These are phyloP conservation scores for Urocolius indicus DNA, from an alignment of 2,113 vertebrate species.

Conservation along the genomic window DNA sequence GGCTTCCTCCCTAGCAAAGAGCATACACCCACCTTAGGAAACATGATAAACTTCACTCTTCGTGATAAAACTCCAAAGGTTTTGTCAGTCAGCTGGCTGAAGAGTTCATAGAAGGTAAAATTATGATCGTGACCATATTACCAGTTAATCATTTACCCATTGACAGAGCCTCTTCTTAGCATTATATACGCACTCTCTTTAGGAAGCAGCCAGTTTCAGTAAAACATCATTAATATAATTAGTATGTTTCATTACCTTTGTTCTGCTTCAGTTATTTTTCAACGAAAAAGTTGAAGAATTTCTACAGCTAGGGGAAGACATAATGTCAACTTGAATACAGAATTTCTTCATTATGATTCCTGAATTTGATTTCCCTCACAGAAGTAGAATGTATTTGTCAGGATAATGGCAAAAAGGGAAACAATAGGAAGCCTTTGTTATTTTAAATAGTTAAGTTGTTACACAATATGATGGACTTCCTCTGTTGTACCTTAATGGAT, in stretches of 20 bases:
- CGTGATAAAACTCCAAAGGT: neutral
- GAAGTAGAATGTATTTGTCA: slow-evolving; percentile 57
- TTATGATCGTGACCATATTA: slow-evolving; percentile 41
- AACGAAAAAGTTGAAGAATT: slow-evolving; percentile 63
- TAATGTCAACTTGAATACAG: slow-evolving; percentile 51
- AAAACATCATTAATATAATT: slow-evolving; percentile 83
- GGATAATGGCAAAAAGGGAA: slow-evolving; percentile 72
- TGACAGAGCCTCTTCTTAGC: slow-evolving; percentile 52
- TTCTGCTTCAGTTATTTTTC: slow-evolving; percentile 74
- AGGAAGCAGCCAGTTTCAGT: slow-evolving; percentile 73
- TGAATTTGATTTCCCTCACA: slow-evolving; percentile 58
- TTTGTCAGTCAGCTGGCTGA: slow-evolving; percentile 32
- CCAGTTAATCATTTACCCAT: slow-evolving; percentile 45
- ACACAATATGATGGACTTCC: slow-evolving; percentile 87
- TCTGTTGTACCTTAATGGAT: slow-evolving; percentile 87
- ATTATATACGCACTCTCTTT: slow-evolving; percentile 55
- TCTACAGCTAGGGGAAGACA: slow-evolving; percentile 61
- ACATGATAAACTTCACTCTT: neutral
- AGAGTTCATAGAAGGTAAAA: slow-evolving; percentile 53
- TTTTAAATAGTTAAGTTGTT: slow-evolving; percentile 88
- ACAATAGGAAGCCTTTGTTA: slow-evolving; percentile 84
- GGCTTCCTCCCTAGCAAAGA: neutral
- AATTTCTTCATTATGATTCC: slow-evolving; percentile 68
- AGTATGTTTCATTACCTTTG: slow-evolving; percentile 83
- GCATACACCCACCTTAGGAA: neutral